These are phyloP conservation scores for Ochotona curzoniae DNA, from an alignment of 2,113 vertebrate species.

Conservation along the genomic window DNA sequence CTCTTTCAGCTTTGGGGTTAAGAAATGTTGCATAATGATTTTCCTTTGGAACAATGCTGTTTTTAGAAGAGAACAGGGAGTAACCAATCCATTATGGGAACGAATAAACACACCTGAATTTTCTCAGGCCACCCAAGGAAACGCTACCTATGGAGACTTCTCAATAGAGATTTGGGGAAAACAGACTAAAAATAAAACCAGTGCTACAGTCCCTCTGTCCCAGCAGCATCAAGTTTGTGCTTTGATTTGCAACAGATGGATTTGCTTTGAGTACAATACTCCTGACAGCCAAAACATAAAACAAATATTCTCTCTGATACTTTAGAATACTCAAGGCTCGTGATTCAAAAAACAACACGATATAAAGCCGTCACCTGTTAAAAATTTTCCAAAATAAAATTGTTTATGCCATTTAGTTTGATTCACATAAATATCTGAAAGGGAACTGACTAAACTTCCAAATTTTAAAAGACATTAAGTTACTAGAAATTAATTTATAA, in stretches of 20 bases:
- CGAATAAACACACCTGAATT: not conserved
- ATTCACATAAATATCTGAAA: constrained; percentile 32
- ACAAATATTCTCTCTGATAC: constrained; percentile 23
- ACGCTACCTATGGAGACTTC: not conserved
- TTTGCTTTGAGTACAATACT: not conserved
- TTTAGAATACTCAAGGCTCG: not conserved
- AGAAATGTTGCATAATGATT: not conserved
- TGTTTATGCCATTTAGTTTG: not conserved
- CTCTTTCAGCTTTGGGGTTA: not conserved
- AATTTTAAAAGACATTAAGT: not conserved
- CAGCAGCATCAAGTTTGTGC: not conserved
- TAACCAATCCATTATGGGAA: not conserved
- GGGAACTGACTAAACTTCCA: not conserved
- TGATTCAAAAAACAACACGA: constrained; percentile 1
- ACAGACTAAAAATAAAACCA: constrained; percentile 53
- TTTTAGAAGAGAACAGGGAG: not conserved
- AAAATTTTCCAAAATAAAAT: constrained; percentile 54
- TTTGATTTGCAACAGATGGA: constrained; percentile 33
- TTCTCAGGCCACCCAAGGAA: not conserved
- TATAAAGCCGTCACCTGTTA: not conserved
- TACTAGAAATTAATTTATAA: constrained; percentile 10
- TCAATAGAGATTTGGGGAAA: not conserved
- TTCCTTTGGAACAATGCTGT: not conserved
- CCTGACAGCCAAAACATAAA: not conserved
- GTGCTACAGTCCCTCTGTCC: not conserved